A percentile compares a stretch with the other conserved stretches of the same genome.
Evolutionary conservation across 2,888 invertebrate genomes (phyloP).

Genomic region (Aelia acuminata): DNA sequence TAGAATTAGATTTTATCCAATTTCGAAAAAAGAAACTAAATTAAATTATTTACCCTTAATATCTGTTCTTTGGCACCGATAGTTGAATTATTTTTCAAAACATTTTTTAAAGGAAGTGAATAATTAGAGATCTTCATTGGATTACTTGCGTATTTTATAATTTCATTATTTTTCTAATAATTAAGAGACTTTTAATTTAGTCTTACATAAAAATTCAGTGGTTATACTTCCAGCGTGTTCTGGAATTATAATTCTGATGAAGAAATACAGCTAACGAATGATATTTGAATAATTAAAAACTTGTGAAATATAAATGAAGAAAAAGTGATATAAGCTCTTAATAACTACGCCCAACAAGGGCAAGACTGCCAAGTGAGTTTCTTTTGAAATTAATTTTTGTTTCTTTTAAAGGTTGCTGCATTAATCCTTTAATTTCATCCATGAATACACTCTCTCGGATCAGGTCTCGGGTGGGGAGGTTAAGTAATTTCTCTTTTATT

Average conservation of each 20-base stretch:
- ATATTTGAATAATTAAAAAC: slow-evolving; percentile 17
- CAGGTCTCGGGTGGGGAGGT: not conserved
- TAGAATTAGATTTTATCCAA: too few relatives aligned
- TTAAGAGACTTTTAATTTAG: too few relatives aligned
- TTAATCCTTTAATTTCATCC: slow-evolving; percentile 42
- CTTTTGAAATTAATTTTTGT: slow-evolving; percentile 38
- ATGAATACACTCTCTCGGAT: slow-evolving; percentile 29
- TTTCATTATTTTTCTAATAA: too few relatives aligned
- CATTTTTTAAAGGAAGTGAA: too few relatives aligned
- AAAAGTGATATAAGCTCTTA: not conserved
- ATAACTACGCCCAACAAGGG: not conserved
- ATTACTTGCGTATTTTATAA: too few relatives aligned
- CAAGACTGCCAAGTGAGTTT: not conserved
- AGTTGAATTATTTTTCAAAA: too few relatives aligned
- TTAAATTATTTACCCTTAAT: too few relatives aligned
- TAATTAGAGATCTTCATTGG: too few relatives aligned
- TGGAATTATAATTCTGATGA: not conserved
- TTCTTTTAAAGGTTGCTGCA: slow-evolving; percentile 35
- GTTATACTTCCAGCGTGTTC: not conserved
- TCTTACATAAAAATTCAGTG: too few relatives aligned
- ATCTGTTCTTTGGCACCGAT: too few relatives aligned
- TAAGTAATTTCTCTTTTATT: slow-evolving; percentile 41
- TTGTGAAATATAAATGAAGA: not conserved
- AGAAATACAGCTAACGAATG: not conserved
- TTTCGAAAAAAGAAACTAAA: too few relatives aligned